Percentiles rank a stretch among this genome's conserved stretches.
Evolutionary conservation across 92 coral and sea anemone genomes (phyloP).

Genomic region (Chrysogorgia sp.): DNA sequence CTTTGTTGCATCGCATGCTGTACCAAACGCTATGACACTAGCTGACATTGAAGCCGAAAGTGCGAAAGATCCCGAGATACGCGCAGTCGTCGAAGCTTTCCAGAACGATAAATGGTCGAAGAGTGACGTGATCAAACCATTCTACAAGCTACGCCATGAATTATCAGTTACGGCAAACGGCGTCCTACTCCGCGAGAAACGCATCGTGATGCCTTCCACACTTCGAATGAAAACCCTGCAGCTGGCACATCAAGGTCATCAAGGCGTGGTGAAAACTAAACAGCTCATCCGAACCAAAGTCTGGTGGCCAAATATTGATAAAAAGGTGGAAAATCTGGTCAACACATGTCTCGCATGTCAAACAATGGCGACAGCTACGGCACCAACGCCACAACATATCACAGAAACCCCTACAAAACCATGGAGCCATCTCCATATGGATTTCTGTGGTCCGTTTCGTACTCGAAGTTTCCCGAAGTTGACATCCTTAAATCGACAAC

Average conservation of each 20-base stretch:
- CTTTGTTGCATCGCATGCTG: too few species aligned
- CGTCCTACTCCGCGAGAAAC: background rate
- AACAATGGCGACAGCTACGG: background rate
- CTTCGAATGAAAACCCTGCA: too few species aligned
- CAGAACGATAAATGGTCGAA: too few species aligned
- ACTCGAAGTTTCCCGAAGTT: background rate
- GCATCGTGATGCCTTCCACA: background rate
- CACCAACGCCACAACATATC: background rate
- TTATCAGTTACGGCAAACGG: too few species aligned
- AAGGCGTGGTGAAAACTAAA: too few species aligned
- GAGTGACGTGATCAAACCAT: background rate
- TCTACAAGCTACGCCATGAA: background rate
- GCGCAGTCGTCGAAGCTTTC: too few species aligned
- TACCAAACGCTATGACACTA: too few species aligned
- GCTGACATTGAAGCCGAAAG: background rate
- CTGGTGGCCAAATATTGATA: background rate
- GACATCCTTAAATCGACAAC: background rate
- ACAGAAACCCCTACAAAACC: background rate
- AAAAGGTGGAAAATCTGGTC: background rate
- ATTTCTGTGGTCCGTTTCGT: background rate
- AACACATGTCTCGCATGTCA: background rate
- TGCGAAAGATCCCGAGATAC: too few species aligned
- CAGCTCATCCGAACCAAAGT: background rate
- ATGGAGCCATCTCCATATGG: background rate
- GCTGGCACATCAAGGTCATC: too few species aligned